Conservation (phyloP, 1,140 invertebrate genomes). For the Pemphigus obesinymphae region DNA sequence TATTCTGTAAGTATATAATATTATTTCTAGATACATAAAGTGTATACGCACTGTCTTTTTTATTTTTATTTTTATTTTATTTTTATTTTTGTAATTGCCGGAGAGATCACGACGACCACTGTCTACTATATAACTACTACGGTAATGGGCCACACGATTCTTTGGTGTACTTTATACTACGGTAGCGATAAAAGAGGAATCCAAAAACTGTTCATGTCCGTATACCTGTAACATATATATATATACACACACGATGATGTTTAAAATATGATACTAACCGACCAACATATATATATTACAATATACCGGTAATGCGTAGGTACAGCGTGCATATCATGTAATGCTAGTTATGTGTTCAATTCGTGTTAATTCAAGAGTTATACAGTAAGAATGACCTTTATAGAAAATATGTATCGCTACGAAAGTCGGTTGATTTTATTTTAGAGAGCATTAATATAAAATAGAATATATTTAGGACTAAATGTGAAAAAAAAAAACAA, state of each 20-base stretch:
- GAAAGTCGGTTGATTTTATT: too few species aligned
- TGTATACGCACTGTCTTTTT: background rate
- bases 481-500: too few species aligned
- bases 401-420: too few species aligned
- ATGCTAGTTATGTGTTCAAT: too few species aligned
- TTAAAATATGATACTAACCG: background rate
- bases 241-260: background rate
- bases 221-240: background rate
- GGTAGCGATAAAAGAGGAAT: background rate
- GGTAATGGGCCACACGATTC: background rate
- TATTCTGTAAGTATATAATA: background rate
- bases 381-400: too few species aligned
- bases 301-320: too few species aligned
- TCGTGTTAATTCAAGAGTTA: too few species aligned
- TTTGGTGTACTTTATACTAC: background rate
- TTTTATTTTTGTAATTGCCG: background rate
- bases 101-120: background rate
- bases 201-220: background rate
- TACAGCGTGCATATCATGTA: too few species aligned
- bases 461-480: too few species aligned
- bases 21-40: background rate
- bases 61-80: too few species aligned
- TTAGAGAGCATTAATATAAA: too few species aligned
- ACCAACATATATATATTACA: too few species aligned
- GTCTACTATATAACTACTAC: background rate